phyloP scores from a whole-genome alignment of 1,140 invertebrate species.

The Tetraneura akinire region DNA sequence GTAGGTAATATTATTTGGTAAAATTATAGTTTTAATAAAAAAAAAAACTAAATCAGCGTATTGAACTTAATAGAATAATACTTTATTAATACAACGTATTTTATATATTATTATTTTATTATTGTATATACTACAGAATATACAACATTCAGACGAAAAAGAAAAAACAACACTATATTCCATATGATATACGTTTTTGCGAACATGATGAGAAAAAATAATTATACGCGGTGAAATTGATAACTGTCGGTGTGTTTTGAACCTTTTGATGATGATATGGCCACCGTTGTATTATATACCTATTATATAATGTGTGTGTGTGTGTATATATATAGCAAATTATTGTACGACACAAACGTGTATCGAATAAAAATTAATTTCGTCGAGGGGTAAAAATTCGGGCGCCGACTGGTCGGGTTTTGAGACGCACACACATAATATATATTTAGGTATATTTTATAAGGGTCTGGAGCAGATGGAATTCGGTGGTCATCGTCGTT shows the following conservation, averaged over 20 bases:
- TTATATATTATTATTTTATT: no score
- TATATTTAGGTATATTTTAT: neutral
- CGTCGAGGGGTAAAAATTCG: slow-evolving; percentile 1
- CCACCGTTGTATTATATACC: neutral
- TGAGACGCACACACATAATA: neutral
- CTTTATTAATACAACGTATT: no score
- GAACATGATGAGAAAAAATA: slow-evolving; percentile 10
- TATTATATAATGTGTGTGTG: neutral
- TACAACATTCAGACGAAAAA: no score
- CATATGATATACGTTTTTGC: no score
- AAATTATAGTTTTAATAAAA: no score
- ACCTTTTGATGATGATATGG: slow-evolving; percentile 11
- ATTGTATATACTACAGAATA: no score
- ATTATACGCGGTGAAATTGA: neutral
- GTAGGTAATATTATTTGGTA: no score
- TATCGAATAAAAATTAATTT: slow-evolving; percentile 49
- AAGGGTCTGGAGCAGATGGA: slow-evolving; percentile 37
- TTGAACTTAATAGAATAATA: no score
- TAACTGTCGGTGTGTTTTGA: neutral
- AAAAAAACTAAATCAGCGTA: no score
- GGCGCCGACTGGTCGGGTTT: slow-evolving; percentile 43
- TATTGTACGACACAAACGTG: neutral
- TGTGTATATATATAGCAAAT: neutral
- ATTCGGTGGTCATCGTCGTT: slow-evolving; percentile 45
- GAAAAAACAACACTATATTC: no score